Evolutionary conservation across 2,113 vertebrate species (phyloP).

Genomic region (Caracal caracal): DNA sequence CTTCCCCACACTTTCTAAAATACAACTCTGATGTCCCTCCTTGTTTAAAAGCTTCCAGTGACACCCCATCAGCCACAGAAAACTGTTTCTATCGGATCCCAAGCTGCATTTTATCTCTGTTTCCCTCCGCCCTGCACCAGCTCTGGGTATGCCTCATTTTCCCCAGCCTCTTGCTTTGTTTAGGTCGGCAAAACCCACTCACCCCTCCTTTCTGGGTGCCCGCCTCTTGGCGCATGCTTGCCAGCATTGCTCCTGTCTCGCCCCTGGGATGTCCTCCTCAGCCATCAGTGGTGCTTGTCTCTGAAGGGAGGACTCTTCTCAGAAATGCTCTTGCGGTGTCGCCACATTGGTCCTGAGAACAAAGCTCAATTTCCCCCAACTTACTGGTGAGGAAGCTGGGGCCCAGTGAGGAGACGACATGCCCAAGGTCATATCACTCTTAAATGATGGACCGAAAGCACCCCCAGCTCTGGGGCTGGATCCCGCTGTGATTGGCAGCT

Average conservation of each 20-base stretch:
- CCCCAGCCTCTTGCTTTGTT: neutral
- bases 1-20: neutral
- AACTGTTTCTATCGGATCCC: neutral
- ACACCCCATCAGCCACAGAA: neutral
- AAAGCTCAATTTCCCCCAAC: neutral
- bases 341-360: neutral
- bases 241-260: too few relatives aligned
- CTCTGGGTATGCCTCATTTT: neutral
- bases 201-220: accelerated
- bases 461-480: too few relatives aligned
- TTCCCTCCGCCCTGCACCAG: neutral
- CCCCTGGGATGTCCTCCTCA: neutral
- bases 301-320: neutral
- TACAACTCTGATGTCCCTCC: neutral
- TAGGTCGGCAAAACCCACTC: too few relatives aligned
- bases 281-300: neutral
- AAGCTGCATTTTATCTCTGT: too few relatives aligned
- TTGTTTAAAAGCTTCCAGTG: neutral
- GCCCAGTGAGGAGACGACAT: neutral
- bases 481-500: conserved; percentile 34
- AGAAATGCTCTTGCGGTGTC: neutral
- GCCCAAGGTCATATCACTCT: neutral
- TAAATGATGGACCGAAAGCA: neutral
- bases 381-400: neutral
- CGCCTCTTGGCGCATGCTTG: too few relatives aligned